phyloP scores from a whole-genome alignment of 1,140 invertebrate species.

The Maniola jurtina region DNA sequence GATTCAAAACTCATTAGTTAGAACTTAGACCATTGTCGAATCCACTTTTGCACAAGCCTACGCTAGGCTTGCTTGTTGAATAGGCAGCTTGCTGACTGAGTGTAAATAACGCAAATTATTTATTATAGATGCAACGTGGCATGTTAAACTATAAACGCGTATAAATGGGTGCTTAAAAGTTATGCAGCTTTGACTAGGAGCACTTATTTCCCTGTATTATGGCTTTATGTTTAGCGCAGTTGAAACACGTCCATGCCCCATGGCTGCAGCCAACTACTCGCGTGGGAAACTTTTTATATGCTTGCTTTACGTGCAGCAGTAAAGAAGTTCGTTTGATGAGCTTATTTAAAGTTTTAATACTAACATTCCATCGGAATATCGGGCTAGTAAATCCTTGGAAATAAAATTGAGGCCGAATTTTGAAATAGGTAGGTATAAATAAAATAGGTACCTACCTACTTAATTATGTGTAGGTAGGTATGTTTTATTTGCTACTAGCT shows the following conservation, averaged over 20 bases:
- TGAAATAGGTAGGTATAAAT: not conserved
- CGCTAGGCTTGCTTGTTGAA: too few relatives aligned
- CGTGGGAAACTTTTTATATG: slow-evolving; percentile 48
- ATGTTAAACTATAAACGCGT: slow-evolving; percentile 3
- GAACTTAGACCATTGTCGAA: too few relatives aligned
- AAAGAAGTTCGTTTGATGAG: slow-evolving; percentile 41
- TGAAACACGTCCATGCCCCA: slow-evolving; percentile 24
- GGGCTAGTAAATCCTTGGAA: slow-evolving; percentile 18
- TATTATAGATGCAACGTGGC: slow-evolving; percentile 2
- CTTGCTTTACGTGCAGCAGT: slow-evolving; percentile 45
- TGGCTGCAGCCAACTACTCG: slow-evolving; percentile 36
- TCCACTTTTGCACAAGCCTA: too few relatives aligned
- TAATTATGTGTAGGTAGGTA: too few relatives aligned
- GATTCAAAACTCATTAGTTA: too few relatives aligned
- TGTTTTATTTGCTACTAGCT: too few relatives aligned
- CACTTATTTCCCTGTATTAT: slow-evolving; percentile 17
- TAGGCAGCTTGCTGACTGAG: not conserved
- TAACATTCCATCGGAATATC: slow-evolving; percentile 29
- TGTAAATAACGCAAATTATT: not conserved
- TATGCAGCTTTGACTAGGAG: not conserved
- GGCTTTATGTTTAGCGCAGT: slow-evolving; percentile 25
- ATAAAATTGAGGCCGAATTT: slow-evolving; percentile 1
- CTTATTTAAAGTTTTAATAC: slow-evolving; percentile 39
- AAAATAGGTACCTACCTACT: not conserved
- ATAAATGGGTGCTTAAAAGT: slow-evolving; percentile 8